Evolutionary conservation across 2,113 vertebrate genomes (phyloP).

Genomic region (Loxodonta africana): DNA sequence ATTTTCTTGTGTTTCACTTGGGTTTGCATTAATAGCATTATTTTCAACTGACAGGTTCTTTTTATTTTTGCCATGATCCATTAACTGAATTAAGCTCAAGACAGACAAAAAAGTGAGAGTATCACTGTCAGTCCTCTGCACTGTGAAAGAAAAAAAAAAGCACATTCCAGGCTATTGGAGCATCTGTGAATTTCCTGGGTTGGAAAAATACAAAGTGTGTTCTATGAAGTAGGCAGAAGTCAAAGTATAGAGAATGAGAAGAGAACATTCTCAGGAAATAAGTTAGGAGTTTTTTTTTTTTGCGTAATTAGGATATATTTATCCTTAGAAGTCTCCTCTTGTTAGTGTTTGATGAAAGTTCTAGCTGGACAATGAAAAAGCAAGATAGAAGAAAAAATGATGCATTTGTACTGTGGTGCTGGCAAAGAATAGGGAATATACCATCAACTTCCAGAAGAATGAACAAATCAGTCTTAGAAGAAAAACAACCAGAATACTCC

Average conservation of each 20-base stretch:
- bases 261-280: not conserved
- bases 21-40: conserved; percentile 34
- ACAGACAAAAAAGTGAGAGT: not conserved
- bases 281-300: conserved; percentile 14
- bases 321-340: not conserved
- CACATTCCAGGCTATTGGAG: not conserved
- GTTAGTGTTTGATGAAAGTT: not conserved
- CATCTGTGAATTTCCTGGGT: not conserved
- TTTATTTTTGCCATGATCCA: not conserved
- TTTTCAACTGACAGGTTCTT: not conserved
- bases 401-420: too few relatives aligned
- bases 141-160: not conserved
- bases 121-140: not conserved
- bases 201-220: not conserved
- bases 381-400: too few relatives aligned
- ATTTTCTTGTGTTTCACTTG: conserved; percentile 23
- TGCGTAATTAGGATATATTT: not conserved
- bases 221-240: conserved; percentile 31
- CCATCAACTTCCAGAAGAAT: too few relatives aligned
- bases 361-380: too few relatives aligned
- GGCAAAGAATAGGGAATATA: too few relatives aligned
- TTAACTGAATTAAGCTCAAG: not conserved
- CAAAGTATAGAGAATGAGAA: not conserved
- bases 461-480: too few relatives aligned
- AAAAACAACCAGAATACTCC: too few relatives aligned